Evolutionary conservation across 2,797 vertebrate genomes (phyloP), one percentile per base, ranked within the genome.

Genomic region (Acrossocheilus fasciatus): DNA sequence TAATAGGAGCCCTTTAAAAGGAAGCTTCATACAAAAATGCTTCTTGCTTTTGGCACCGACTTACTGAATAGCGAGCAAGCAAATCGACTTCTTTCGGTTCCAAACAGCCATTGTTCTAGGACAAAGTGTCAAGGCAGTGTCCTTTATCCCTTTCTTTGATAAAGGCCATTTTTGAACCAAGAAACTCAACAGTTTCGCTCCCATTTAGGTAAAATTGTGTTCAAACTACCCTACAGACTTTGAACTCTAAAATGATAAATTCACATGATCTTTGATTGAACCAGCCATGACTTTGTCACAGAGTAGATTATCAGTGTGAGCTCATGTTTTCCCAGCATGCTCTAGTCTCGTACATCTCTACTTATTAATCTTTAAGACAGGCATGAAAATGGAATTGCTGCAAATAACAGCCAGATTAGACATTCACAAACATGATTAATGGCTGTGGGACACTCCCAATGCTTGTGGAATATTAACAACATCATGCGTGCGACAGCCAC

Each of bases 391-490:
- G 93, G 93, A 95, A 95, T 90, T 91, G 91, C 92, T 74, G 86
- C 92, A 95, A 96, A 95, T 95, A 95, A 95, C 92, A 91, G 94
- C 93, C 93, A 94, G 94, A 95, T 95, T 95, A 95, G 93, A 95
- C 94, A 95, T 95, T 95, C 94, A 94, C 95, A 95, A 95, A 95
- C 94, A 94, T 95, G 95, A 95, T 95, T 95, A 95, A 96, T 95
- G 95, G 92, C 91, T 90, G 93, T 90, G 91, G 91, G 92, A 91
- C 89, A 87, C 87, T 91, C 92, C 88, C 89, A 89, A 84, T 95
- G 92, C 94, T 94, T 91, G 90, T 88, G 91, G 95, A 95, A 95
- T 96, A 94, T 94, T 95, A 95, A 95, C 91, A 89, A 82, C 83
- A 82, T 88, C 74, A 87, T 86, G 84, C 74, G 30, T 64, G 81